phyloP scores from a whole-genome alignment of 2,888 invertebrate genomes.

The Andrena dorsata region DNA sequence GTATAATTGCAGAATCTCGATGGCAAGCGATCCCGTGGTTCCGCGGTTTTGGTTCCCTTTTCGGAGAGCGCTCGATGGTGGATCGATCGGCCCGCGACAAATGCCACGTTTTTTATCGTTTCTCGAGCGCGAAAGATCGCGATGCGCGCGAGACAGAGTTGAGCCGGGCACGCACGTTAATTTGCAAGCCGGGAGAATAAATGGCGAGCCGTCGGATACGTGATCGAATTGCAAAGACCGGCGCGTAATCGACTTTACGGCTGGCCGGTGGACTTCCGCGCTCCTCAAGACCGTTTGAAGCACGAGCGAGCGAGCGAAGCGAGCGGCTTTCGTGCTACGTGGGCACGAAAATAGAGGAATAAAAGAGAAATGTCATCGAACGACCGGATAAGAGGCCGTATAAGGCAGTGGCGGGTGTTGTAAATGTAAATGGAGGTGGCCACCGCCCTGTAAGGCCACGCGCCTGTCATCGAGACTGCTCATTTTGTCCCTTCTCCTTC shows the following conservation, averaged over 20 bases:
- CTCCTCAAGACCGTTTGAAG: conserved; percentile 19
- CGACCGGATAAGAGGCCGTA: conserved; percentile 74
- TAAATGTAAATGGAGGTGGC: conserved; percentile 79
- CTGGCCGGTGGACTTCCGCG: conserved; percentile 45
- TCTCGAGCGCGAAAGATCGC: background rate
- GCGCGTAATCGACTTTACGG: conserved; percentile 38
- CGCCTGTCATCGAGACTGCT: conserved; percentile 76
- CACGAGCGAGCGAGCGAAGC: conserved; percentile 11
- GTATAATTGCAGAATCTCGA: background rate
- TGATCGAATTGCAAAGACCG: conserved; percentile 47
- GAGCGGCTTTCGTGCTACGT: conserved; percentile 51
- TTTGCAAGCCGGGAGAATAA: conserved; percentile 26
- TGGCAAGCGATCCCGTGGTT: background rate
- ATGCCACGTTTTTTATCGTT: background rate
- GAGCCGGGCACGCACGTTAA: conserved; percentile 13
- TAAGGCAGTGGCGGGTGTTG: conserved; percentile 77
- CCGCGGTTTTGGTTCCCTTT: conserved; percentile 8
- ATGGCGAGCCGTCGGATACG: conserved; percentile 28
- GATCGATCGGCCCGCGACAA: conserved; percentile 18
- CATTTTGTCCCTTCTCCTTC: conserved; percentile 61
- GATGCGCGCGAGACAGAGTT: conserved; percentile 2
- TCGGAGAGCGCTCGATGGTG: background rate
- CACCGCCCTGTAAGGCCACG: conserved; percentile 78
- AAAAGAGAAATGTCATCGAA: conserved; percentile 76
- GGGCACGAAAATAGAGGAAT: conserved; percentile 62